Conservation (phyloP, 2,888 invertebrate genomes). For the Microctonus aethiopoides region DNA sequence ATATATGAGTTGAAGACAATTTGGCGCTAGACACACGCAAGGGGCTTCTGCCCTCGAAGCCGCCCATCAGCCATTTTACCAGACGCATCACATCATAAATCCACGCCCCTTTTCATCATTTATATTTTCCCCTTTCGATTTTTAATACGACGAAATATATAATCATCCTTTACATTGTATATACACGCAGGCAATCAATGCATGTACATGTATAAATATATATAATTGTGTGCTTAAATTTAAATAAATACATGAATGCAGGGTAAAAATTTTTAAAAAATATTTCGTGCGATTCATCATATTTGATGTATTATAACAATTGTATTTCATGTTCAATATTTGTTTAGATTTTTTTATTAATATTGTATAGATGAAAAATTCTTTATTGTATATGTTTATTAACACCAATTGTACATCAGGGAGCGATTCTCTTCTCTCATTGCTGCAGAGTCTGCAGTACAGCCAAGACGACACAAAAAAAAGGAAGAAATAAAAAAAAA, state of each 20-base stretch:
- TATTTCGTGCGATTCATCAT: too few species aligned
- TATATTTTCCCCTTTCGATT: neutral
- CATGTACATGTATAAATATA: neutral
- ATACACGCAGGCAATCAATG: neutral
- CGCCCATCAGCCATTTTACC: neutral
- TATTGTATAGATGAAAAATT: too few species aligned
- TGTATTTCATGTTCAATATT: too few species aligned
- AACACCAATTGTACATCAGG: neutral
- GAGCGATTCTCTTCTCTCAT: conserved; percentile 2
- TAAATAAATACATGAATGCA: too few species aligned
- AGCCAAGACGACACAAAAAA: neutral
- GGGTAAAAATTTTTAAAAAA: too few species aligned
- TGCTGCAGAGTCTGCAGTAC: too few species aligned
- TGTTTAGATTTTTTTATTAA: too few species aligned
- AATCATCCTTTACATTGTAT: neutral
- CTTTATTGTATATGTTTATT: too few species aligned
- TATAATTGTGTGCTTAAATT: too few species aligned
- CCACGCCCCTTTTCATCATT: neutral
- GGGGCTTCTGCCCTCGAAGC: conserved; percentile 2
- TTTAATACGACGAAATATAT: neutral
- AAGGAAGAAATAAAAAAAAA: neutral
- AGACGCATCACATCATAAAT: conserved; percentile 4
- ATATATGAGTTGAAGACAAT: neutral
- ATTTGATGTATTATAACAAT: too few species aligned
- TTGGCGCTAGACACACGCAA: conserved; percentile 2